phyloP scores from a whole-genome alignment of 2,797 vertebrate genomes.

The Capromys pilorides region DNA sequence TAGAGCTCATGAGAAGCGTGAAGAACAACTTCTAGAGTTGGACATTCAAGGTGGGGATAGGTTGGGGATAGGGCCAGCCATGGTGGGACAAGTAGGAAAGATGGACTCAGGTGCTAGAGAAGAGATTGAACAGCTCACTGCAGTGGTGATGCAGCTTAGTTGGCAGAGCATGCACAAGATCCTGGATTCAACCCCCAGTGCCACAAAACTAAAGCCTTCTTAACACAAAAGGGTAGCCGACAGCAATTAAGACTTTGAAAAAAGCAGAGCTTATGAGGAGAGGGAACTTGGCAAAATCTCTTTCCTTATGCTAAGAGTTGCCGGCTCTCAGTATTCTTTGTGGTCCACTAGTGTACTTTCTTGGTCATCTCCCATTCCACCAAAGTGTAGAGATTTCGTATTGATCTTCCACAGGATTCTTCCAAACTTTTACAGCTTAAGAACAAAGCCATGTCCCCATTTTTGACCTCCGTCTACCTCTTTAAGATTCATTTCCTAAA shows the following conservation, averaged over 20 bases:
- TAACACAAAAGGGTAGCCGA: neutral
- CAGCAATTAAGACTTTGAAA: neutral
- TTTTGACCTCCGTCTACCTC: neutral
- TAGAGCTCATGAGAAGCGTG: rapidly evolving
- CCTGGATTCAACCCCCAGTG: neutral
- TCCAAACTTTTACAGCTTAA: neutral
- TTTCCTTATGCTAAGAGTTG: neutral
- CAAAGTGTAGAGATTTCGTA: neutral
- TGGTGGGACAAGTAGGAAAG: neutral
- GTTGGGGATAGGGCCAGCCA: too few species aligned
- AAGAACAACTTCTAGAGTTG: neutral
- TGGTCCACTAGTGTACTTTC: neutral
- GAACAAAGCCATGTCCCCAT: neutral
- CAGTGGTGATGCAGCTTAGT: neutral
- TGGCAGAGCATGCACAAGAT: neutral
- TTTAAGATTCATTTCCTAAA: neutral
- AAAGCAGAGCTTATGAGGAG: neutral
- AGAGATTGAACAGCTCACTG: neutral
- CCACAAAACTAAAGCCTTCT: neutral
- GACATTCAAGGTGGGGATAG: neutral
- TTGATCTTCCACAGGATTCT: neutral
- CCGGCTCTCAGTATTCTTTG: neutral
- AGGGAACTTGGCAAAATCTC: neutral
- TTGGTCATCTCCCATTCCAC: neutral
- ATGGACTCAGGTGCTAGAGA: too few species aligned